A percentile compares a stretch with the other conserved stretches of the same genome.
phyloP scores from a whole-genome alignment of 2,888 invertebrate species.

The Diarsia brunnea region DNA sequence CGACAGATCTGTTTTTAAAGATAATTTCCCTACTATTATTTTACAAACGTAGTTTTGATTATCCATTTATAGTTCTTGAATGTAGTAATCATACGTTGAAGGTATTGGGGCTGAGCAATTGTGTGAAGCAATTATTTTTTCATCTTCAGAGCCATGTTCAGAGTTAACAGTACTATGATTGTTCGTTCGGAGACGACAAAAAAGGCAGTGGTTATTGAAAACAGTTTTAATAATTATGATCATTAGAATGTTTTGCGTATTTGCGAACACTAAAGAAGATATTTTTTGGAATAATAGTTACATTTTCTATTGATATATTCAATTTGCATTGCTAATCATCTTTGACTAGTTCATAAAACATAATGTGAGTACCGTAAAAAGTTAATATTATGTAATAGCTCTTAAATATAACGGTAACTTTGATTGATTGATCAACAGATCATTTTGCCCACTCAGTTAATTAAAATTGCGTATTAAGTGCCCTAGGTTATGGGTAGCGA shows the following conservation, averaged over 20 bases:
- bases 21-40: constrained; percentile 80
- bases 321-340: constrained; percentile 33
- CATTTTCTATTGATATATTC: constrained; percentile 28
- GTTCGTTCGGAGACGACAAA: constrained; percentile 38
- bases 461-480: constrained; percentile 34
- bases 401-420: constrained; percentile 42
- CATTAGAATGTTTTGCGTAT: constrained; percentile 28
- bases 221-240: constrained; percentile 28
- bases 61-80: constrained; percentile 53
- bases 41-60: constrained; percentile 58
- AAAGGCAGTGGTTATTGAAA: constrained; percentile 40
- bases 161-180: constrained; percentile 62
- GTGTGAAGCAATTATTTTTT: constrained; percentile 69
- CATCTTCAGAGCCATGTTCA: constrained; percentile 37
- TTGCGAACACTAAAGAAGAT: background rate
- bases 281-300: background rate
- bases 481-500: constrained; percentile 39
- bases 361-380: constrained; percentile 45
- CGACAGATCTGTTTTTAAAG: constrained; percentile 75
- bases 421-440: constrained; percentile 47
- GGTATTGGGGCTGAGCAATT: constrained; percentile 62
- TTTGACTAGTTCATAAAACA: constrained; percentile 19
- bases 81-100: constrained; percentile 65
- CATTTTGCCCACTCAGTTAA: constrained; percentile 29
- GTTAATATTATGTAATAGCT: constrained; percentile 38